Evolutionary conservation across 2,797 vertebrate genomes (phyloP).

Genomic region (Falco columbarius): DNA sequence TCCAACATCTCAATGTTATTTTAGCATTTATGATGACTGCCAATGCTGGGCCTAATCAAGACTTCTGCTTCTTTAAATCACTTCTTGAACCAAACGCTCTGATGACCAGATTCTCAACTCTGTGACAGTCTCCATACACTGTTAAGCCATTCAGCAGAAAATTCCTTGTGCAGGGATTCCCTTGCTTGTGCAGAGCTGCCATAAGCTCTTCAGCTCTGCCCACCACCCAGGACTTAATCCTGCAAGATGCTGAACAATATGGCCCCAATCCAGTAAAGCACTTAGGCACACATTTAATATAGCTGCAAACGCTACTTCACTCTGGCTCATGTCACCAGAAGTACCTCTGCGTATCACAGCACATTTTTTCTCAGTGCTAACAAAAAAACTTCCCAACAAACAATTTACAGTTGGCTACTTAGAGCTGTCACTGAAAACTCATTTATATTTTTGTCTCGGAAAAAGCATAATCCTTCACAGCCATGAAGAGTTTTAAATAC

Average conservation of each 20-base stretch:
- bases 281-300: constrained; percentile 21
- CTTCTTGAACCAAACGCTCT: neutral
- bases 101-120: neutral
- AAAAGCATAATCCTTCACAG: neutral
- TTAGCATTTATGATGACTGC: neutral
- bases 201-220: constrained; percentile 21
- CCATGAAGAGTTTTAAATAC: neutral
- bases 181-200: constrained; percentile 14
- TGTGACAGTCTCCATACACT: neutral
- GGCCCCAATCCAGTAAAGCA: constrained; percentile 62
- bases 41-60: neutral
- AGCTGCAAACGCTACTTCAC: neutral
- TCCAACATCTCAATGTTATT: neutral
- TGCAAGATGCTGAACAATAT: constrained; percentile 34
- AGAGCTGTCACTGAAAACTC: neutral
- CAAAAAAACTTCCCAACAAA: neutral
- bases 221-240: constrained; percentile 28
- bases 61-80: neutral
- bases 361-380: neutral
- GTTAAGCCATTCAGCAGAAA: neutral
- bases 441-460: neutral
- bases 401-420: neutral
- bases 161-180: neutral
- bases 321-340: neutral
- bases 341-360: neutral